These are phyloP conservation scores for Oplegnathus fasciatus DNA, from an alignment of 2,113 vertebrate genomes.

Conservation along the genomic window DNA sequence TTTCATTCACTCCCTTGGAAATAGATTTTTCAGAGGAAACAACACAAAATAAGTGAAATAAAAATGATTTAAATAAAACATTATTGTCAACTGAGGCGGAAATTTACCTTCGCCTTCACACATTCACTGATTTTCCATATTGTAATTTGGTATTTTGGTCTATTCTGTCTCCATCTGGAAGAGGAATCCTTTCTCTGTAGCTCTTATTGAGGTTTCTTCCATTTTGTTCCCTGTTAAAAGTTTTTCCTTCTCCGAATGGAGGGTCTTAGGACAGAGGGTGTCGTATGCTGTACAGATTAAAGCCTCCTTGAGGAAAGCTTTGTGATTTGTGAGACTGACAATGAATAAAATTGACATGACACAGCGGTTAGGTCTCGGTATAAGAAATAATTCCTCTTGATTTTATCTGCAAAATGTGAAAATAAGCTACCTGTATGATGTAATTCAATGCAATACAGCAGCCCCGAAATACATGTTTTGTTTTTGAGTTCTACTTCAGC, in stretches of 20 bases:
- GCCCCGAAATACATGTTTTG: background rate
- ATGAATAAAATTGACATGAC: background rate
- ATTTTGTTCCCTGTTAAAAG: background rate
- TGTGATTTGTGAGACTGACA: background rate
- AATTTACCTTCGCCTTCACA: background rate
- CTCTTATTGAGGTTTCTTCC: background rate
- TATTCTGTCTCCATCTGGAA: background rate
- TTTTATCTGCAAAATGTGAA: background rate
- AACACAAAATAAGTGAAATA: background rate
- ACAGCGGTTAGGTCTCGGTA: background rate
- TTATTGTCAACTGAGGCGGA: background rate
- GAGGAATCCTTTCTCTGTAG: background rate
- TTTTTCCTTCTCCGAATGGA: background rate
- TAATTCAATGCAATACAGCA: background rate
- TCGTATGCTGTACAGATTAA: background rate
- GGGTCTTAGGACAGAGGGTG: background rate
- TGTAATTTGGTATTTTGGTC: background rate
- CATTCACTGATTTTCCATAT: background rate
- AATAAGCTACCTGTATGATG: background rate
- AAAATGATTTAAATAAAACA: background rate
- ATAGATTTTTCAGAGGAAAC: background rate
- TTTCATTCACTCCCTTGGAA: background rate
- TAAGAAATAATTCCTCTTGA: background rate
- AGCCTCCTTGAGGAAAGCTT: background rate
- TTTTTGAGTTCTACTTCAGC: background rate